Conservation (phyloP, 2,888 invertebrate genomes). For the Acleris cristana region DNA sequence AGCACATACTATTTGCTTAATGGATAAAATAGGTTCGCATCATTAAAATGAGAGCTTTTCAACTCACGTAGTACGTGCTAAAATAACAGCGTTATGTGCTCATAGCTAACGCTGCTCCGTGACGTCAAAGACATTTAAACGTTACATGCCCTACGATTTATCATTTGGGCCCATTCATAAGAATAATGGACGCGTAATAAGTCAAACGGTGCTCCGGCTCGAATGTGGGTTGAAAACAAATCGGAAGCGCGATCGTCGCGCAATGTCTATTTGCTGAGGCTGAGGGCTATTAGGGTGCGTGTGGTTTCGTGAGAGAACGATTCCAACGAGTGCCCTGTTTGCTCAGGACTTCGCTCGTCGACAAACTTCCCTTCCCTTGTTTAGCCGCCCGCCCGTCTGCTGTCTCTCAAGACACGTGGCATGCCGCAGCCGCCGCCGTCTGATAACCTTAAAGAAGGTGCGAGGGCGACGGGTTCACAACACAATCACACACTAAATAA, state of each 20-base stretch:
- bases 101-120: neutral
- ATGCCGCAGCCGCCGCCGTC: neutral
- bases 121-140: too few species aligned
- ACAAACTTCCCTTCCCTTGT: slow-evolving; percentile 55
- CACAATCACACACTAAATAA: too few species aligned
- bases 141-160: neutral
- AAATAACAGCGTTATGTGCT: neutral
- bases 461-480: too few species aligned
- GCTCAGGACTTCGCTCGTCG: slow-evolving; percentile 52
- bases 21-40: neutral
- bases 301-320: slow-evolving; percentile 44
- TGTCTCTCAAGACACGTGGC: slow-evolving; percentile 10
- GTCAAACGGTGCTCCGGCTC: slow-evolving; percentile 17
- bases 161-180: neutral
- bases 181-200: slow-evolving; percentile 7
- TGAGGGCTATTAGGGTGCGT: slow-evolving; percentile 44
- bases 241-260: slow-evolving; percentile 30
- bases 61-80: neutral
- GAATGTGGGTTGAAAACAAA: slow-evolving; percentile 33
- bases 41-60: slow-evolving; percentile 6
- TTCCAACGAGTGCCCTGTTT: slow-evolving; percentile 56
- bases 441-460: slow-evolving; percentile 13
- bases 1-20: neutral
- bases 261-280: slow-evolving; percentile 43
- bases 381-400: slow-evolving; percentile 57